Evolutionary conservation across 2,888 invertebrate genomes (phyloP), one percentile per base, ranked within the genome.

Genomic region (Xanthia icteritia): DNA sequence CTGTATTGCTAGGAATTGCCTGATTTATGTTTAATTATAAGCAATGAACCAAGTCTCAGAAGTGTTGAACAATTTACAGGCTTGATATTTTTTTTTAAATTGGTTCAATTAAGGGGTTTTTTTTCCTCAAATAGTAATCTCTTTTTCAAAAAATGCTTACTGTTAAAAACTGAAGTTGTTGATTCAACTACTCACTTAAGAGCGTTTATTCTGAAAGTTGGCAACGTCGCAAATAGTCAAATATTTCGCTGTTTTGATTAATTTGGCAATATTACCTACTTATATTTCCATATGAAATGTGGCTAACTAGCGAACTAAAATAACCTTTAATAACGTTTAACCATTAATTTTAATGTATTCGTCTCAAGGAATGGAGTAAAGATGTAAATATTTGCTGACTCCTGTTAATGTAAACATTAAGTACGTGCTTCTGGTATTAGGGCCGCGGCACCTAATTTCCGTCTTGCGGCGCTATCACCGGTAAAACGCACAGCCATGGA

Each of bases 351-450:
- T 56, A 39, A 51, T 51, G 27, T 45, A 27, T n/a, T 9, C 15
- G 36, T 15, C 48, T 66, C n/a, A 69, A 74, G 74, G 31, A 70
- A 70, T 36, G 48, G 42, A 66, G 73, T 60, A 45, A 51, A 58
- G 71, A 68, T 60, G 70, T 65, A 76, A 82, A 82, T 81, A 82
- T 82, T 83, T 61, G 69, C 85, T 63, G 76, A 83, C 81, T 71
- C 48, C n/a, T 48, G 13, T 60, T 72, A 72, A 76, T 70, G 65
- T 84, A 73, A 84, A 77, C n/a, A 66, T 72, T 70, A 77, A 84
- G 69, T 84, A 83, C 85, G 85, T 83, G 85, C 76, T 66, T 69
- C 75, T 76, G 77, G 58, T 84, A 63, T 73, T 77, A 68, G 76
- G 63, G 66, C 2, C 31, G 31, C 17, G 58, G 20, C 65, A 20